Evolutionary conservation across 1,140 invertebrate species (phyloP), one percentile per base, ranked within the genome.

Genomic region (Drosophila tani): DNA sequence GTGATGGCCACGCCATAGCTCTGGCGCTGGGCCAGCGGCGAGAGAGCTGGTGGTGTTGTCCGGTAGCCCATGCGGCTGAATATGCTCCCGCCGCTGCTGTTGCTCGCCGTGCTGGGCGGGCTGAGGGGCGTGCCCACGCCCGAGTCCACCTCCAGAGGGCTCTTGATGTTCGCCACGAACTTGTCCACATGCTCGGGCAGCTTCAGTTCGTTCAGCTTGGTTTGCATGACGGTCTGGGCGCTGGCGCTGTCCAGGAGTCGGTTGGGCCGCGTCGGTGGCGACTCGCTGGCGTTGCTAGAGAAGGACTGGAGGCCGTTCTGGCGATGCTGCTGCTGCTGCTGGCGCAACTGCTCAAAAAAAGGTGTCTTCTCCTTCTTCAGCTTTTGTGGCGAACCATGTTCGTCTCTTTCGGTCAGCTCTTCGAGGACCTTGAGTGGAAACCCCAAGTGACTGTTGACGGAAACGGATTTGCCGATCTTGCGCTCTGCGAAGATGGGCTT

Each of bases 381-480:
- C 75, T 92, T 93, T 91, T 92, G 86, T 93, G 79, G 93, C 84
- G 91, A 91, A 81, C 85, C 88, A 88, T 73, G 93, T 66, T 94
- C 93, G 68, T 94, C 93, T 79, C 86, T 94, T 73, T 93, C 93
- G 78, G 91, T 93, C 67, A 94, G 93, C 60, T 94, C 94, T 75
- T 94, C 94, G 73, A 94, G 84, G 21, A 94, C 92, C 83, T 94
- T 95, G 46, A 94, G 77, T 19, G 94, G 94, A 78, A 94, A 94
- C 32, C 93, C 92, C 86, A 93, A 86, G 65, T 93, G 86, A 79
- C 86, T 87, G 57, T 93, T 93, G 29, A 91, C 82, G 32, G 92
- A 92, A 56, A 93, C 76, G 17, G 92, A 93, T 79, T 93, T 93
- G 57, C 90, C 91, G 46, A 93, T 93, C 78, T 93, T 93, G 21